Evolutionary conservation across 2,888 invertebrate genomes (phyloP), one percentile per base, ranked within the genome.

Genomic region (Agrilus mali): DNA sequence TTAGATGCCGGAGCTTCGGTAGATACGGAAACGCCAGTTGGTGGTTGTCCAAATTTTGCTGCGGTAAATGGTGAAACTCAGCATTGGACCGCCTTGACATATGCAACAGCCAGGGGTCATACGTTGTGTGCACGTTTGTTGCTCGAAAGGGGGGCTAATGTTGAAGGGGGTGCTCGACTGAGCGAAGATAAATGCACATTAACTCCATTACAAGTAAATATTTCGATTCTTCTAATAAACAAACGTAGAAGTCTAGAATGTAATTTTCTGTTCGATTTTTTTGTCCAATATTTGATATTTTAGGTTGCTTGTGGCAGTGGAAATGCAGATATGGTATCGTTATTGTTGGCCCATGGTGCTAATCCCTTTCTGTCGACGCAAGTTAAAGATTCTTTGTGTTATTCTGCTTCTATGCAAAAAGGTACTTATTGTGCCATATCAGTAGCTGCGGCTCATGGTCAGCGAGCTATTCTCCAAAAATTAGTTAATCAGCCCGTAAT

Each of bases 391-490:
- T 80, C 85, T 0, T 73, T 89, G 44, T 87, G 88, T 55, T 90
- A 90, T 58, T 86, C 88, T 0, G 85, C 85, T 0, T 82, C 87
- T 1, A 86, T 87, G 0, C 89, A 89, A 58, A 75, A 86, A 44
- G 89, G 90, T 2, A 88, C 87, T 58, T 89, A 86, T 58, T 86
- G 86, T 60, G 86, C 92, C 32, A 83, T 93, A 56, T 86, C 89
- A 0, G 86, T 93, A 10, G 89, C 92, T 17, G 88, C 92, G 32
- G 82, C 86, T 1, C 90, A 92, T 62, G 93, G 92, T 0, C 86
- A 90, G 41, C 73, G 89, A 40, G 72, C 77, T 1, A 79, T 85
- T 49, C 68, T 93, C 36, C 82, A 87, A 45, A 86, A 88, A 53
- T 63, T 86, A 20, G 65, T 86, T n/a, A 76, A 83, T 0, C 83